These are phyloP conservation scores for Coelopa frigida DNA, from an alignment of 1,140 invertebrate species.

Conservation along the genomic window DNA sequence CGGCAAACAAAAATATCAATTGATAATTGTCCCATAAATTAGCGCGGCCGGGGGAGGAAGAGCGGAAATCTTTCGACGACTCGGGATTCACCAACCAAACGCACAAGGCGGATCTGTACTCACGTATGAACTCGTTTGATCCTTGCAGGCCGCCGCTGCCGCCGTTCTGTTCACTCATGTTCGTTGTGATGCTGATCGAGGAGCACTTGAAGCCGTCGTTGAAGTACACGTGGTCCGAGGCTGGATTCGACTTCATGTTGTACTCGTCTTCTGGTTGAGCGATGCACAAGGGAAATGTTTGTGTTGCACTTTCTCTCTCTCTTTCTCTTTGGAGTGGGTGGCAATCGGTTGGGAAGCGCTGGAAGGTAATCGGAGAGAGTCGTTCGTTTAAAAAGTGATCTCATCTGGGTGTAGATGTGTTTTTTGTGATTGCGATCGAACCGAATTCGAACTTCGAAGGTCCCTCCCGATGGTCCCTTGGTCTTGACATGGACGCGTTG, in stretches of 20 bases:
- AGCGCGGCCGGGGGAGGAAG: too few species aligned
- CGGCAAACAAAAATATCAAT: too few species aligned
- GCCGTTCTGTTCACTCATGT: slow-evolving; percentile 20
- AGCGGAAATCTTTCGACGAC: too few species aligned
- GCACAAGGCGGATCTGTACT: too few species aligned
- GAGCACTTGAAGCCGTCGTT: slow-evolving; percentile 41
- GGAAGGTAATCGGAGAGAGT: background rate
- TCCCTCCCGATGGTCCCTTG: too few species aligned
- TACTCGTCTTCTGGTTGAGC: background rate
- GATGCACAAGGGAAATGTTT: background rate
- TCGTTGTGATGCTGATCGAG: slow-evolving; percentile 31
- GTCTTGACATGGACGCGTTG: too few species aligned
- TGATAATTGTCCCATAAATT: too few species aligned
- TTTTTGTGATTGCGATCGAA: too few species aligned
- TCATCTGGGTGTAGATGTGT: too few species aligned
- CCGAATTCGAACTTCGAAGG: too few species aligned
- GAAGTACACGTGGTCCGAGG: slow-evolving; percentile 36
- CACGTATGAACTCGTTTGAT: slow-evolving; percentile 39
- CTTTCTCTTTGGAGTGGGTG: background rate
- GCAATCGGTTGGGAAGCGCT: background rate
- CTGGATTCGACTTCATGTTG: slow-evolving; percentile 35
- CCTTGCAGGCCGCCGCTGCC: slow-evolving; percentile 18
- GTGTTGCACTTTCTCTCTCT: background rate
- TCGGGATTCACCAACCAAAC: too few species aligned
- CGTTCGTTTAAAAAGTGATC: too few species aligned